These are phyloP conservation scores for Rotaria macrura DNA, from an alignment of 2,888 invertebrate genomes.

Conservation along the genomic window DNA sequence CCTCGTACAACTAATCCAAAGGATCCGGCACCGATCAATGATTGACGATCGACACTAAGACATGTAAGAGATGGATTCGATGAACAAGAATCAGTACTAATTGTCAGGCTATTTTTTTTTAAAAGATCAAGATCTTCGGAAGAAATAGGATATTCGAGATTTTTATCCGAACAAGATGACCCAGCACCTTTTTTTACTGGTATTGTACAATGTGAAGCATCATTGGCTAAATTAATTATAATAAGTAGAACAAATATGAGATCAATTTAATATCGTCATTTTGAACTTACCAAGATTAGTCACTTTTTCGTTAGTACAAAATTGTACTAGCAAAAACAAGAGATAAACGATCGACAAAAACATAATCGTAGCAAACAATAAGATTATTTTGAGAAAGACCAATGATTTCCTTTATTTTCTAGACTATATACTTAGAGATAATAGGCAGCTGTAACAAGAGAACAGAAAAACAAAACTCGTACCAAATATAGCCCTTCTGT, in stretches of 20 bases:
- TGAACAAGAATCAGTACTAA: not conserved
- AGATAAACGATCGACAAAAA: not conserved
- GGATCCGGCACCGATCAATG: not conserved
- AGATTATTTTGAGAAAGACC: not conserved
- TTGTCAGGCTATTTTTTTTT: not conserved
- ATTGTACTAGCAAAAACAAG: not conserved
- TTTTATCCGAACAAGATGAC: not conserved
- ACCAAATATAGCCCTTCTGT: not conserved
- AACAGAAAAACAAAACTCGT: not conserved
- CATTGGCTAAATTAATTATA: not conserved
- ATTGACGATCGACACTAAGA: not conserved
- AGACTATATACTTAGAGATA: not conserved
- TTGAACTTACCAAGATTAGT: not conserved
- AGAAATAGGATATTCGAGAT: not conserved
- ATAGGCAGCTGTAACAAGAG: not conserved
- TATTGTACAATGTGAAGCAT: not conserved
- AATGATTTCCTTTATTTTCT: not conserved
- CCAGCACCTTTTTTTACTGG: not conserved
- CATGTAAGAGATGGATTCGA: not conserved
- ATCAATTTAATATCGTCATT: not conserved
- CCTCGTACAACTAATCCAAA: not conserved
- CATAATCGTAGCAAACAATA: not conserved
- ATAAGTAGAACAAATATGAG: not conserved
- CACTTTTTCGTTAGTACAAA: not conserved
- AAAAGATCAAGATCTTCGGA: not conserved